These are phyloP conservation scores for Agrypnia vestita DNA, from an alignment of 1,140 invertebrate genomes.

Conservation along the genomic window DNA sequence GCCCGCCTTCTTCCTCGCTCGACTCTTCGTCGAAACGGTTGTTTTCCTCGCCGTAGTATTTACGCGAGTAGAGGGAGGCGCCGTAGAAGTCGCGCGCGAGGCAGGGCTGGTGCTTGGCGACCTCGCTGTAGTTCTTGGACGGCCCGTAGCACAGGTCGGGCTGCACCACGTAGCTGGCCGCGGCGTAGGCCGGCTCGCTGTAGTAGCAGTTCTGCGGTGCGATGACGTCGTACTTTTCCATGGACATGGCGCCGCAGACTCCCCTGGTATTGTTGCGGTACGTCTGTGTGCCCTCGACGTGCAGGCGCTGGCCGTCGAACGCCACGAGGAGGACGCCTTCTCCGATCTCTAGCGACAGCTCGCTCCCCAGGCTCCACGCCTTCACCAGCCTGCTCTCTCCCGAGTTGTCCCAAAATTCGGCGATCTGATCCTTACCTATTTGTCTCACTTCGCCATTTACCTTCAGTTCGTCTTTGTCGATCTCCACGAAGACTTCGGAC, in stretches of 20 bases:
- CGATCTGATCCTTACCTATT: slow-evolving; percentile 35
- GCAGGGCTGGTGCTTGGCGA: slow-evolving; percentile 68
- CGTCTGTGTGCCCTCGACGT: slow-evolving; percentile 65
- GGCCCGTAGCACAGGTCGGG: slow-evolving; percentile 64
- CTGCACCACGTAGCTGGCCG: slow-evolving; percentile 73
- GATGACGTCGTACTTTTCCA: slow-evolving; percentile 75
- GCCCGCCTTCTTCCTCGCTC: neutral
- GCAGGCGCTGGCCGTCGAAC: slow-evolving; percentile 74
- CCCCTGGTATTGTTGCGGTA: slow-evolving; percentile 74
- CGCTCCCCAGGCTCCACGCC: slow-evolving; percentile 71
- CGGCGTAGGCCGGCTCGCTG: slow-evolving; percentile 72
- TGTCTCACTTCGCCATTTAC: slow-evolving; percentile 64
- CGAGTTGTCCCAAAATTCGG: slow-evolving; percentile 6
- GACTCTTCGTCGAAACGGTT: slow-evolving; percentile 29
- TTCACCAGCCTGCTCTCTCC: slow-evolving; percentile 54
- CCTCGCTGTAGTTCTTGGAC: slow-evolving; percentile 64
- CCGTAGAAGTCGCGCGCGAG: slow-evolving; percentile 61
- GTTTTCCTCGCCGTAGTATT: slow-evolving; percentile 44
- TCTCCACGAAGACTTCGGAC: slow-evolving; percentile 66
- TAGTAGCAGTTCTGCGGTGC: slow-evolving; percentile 74
- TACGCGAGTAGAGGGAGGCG: slow-evolving; percentile 66
- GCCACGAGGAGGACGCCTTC: slow-evolving; percentile 70
- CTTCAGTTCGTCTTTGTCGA: slow-evolving; percentile 61
- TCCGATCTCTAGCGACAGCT: slow-evolving; percentile 70
- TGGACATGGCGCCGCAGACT: slow-evolving; percentile 78